Percentiles rank a stretch among this genome's conserved stretches.
phyloP scores from a whole-genome alignment of 2,888 invertebrate genomes.

The Limnephilus marmoratus region DNA sequence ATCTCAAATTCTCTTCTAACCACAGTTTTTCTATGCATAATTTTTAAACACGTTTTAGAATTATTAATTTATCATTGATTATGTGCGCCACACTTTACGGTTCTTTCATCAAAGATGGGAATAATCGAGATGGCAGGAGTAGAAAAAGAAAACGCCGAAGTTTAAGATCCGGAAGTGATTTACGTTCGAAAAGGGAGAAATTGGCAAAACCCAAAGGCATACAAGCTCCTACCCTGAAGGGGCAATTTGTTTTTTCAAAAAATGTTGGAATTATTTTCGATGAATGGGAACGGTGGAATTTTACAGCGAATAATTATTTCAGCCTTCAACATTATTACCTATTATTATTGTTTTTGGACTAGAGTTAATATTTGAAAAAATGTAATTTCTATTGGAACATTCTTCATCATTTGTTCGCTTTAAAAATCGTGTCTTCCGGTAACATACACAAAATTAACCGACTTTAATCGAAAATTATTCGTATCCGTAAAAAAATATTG shows the following conservation, averaged over 20 bases:
- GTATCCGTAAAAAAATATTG: too few species aligned
- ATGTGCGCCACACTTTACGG: neutral
- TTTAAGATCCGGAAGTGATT: neutral
- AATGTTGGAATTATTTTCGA: neutral
- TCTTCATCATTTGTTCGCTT: too few species aligned
- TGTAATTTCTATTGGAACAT: too few species aligned
- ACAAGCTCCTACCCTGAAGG: neutral
- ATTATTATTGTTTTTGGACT: too few species aligned
- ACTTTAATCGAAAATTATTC: too few species aligned
- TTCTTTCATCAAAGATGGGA: neutral
- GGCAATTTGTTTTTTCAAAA: neutral
- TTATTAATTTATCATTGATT: neutral
- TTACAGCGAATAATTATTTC: neutral
- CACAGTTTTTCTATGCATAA: too few species aligned
- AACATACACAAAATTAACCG: too few species aligned
- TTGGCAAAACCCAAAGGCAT: neutral
- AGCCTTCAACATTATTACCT: neutral
- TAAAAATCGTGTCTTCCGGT: too few species aligned
- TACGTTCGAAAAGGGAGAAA: neutral
- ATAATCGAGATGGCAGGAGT: neutral
- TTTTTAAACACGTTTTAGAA: too few species aligned
- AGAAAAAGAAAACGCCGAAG: neutral
- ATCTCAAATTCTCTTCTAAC: too few species aligned
- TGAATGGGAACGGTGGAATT: neutral
- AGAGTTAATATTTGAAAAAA: too few species aligned